phyloP scores from a whole-genome alignment of 2,113 vertebrate genomes.

The Menidia beryllina region DNA sequence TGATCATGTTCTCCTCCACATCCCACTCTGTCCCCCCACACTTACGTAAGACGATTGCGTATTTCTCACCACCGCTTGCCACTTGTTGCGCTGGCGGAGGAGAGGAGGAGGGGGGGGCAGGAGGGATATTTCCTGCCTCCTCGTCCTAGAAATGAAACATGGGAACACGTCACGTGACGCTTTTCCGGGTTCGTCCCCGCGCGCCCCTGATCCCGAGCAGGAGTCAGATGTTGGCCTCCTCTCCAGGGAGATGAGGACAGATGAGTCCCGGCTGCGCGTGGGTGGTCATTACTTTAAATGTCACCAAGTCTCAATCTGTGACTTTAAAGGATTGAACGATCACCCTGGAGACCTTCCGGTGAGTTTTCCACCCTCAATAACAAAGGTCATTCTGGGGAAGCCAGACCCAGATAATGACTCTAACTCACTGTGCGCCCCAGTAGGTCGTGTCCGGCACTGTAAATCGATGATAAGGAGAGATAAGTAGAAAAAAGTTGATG shows the following conservation, averaged over 20 bases:
- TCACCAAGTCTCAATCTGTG: not conserved
- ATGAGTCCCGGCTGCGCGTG: not conserved
- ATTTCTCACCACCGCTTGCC: constrained; percentile 62
- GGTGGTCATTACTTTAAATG: not conserved
- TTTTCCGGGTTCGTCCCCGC: not conserved
- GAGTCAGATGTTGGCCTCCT: too few species aligned
- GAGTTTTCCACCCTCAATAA: too few species aligned
- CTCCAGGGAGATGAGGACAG: constrained; percentile 16
- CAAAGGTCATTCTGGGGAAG: too few species aligned
- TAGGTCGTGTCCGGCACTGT: too few species aligned
- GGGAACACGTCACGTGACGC: constrained; percentile 18
- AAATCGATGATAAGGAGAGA: too few species aligned
- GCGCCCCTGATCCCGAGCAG: too few species aligned
- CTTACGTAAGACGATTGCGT: constrained; percentile 79
- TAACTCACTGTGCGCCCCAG: too few species aligned
- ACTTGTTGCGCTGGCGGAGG: constrained; percentile 72
- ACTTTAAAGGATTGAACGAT: not conserved
- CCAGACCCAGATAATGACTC: too few species aligned
- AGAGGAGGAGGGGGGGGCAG: constrained; percentile 31
- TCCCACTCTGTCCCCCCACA: constrained; percentile 36
- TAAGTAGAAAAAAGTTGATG: too few species aligned
- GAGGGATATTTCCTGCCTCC: constrained; percentile 28
- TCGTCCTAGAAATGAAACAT: constrained; percentile 56
- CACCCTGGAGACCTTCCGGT: too few species aligned
- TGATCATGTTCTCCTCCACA: constrained; percentile 45